Conservation (phyloP, 2,888 invertebrate species). For the Clivina fossor region DNA sequence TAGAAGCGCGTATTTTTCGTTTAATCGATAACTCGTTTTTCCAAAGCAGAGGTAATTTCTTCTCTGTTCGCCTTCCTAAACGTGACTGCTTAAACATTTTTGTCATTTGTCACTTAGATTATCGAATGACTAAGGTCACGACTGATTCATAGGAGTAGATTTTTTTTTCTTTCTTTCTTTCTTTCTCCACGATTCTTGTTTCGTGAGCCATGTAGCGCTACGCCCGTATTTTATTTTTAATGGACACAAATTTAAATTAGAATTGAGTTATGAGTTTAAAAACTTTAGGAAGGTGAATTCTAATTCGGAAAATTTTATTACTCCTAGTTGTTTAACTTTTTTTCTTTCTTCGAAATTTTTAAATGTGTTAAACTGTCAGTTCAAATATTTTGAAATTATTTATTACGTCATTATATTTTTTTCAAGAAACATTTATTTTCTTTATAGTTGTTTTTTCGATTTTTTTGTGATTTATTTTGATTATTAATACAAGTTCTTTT, state of each 20-base stretch:
- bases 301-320: conserved; percentile 15
- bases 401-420: conserved; percentile 20
- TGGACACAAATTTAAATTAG: conserved; percentile 25
- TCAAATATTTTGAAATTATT: conserved; percentile 19
- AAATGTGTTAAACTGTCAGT: conserved; percentile 14
- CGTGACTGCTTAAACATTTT: conserved; percentile 1
- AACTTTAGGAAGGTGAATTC: conserved; percentile 19
- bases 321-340: conserved; percentile 3
- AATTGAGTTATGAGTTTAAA: conserved; percentile 27
- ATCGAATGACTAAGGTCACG: neutral
- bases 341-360: conserved; percentile 13
- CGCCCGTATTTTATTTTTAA: conserved; percentile 26
- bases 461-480: too few relatives aligned
- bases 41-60: conserved; percentile 16
- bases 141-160: neutral
- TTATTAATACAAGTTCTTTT: too few relatives aligned
- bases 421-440: conserved; percentile 10
- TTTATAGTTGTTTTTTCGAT: too few relatives aligned
- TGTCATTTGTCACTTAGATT: conserved; percentile 19
- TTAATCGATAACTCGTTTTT: conserved; percentile 1
- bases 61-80: conserved; percentile 15
- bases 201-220: neutral
- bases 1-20: conserved; percentile 21
- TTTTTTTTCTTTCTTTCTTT: neutral
- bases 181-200: conserved; percentile 9